These are phyloP conservation scores for Pseudomyrmex pallidus DNA, from an alignment of 1,140 invertebrate species.

Conservation along the genomic window DNA sequence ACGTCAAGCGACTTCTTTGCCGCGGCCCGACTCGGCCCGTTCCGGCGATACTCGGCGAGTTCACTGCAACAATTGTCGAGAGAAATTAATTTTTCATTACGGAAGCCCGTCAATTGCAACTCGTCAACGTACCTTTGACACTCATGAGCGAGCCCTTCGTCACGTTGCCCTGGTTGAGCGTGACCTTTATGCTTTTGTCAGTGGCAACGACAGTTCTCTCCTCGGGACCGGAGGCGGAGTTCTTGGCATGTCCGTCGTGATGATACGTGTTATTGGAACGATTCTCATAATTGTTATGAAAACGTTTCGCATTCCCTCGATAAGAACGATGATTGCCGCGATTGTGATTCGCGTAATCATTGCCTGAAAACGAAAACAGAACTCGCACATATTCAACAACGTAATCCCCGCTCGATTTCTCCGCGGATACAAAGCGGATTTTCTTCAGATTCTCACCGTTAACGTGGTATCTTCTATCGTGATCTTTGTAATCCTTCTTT, in stretches of 20 bases:
- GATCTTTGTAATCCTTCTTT: conserved; percentile 76
- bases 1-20: conserved; percentile 81
- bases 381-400: background rate
- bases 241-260: conserved; percentile 56
- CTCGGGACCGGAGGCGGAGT: conserved; percentile 56
- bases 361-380: conserved; percentile 55
- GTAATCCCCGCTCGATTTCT: background rate
- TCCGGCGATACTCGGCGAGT: conserved; percentile 81
- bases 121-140: conserved; percentile 78
- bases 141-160: conserved; percentile 79
- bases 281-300: conserved; percentile 74
- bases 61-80: conserved; percentile 76
- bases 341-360: conserved; percentile 72
- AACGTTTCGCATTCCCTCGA: conserved; percentile 71
- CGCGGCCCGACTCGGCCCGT: conserved; percentile 84
- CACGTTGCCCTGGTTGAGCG: conserved; percentile 72
- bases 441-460: conserved; percentile 63
- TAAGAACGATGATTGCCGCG: conserved; percentile 68
- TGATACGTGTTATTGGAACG: conserved; percentile 62
- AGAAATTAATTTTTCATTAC: no score
- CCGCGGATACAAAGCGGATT: background rate
- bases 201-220: conserved; percentile 75
- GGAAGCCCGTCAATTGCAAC: background rate
- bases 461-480: conserved; percentile 74
- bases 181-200: conserved; percentile 79